A percentile compares a stretch with the other conserved stretches of the same genome.
These are phyloP conservation scores for Himalopsyche phryganea DNA, from an alignment of 1,140 invertebrate genomes.

Conservation along the genomic window DNA sequence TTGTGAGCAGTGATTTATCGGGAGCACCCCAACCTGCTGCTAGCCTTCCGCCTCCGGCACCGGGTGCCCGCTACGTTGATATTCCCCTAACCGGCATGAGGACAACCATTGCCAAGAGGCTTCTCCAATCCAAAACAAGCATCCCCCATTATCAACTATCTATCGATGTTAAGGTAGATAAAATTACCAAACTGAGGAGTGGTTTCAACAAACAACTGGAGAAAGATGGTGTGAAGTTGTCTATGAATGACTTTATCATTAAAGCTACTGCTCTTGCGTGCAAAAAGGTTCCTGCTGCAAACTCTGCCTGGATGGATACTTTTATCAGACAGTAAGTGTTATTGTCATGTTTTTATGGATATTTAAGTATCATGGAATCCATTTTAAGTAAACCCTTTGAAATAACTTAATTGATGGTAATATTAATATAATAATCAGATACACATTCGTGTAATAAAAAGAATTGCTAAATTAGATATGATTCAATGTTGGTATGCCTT, in stretches of 20 bases:
- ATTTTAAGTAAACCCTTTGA: too few relatives aligned
- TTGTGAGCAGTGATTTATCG: conserved; percentile 81
- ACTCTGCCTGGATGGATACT: conserved; percentile 94
- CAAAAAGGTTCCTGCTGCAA: conserved; percentile 90
- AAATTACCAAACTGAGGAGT: conserved; percentile 59
- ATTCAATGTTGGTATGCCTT: neutral
- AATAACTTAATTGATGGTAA: neutral
- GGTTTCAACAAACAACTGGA: conserved; percentile 75
- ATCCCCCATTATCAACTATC: conserved; percentile 98
- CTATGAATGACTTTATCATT: conserved; percentile 96
- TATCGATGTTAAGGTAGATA: conserved; percentile 83
- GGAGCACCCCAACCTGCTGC: conserved; percentile 47
- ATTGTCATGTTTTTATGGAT: neutral
- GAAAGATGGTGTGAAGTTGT: conserved; percentile 81
- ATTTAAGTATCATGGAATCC: neutral
- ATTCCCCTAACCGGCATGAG: conserved; percentile 86
- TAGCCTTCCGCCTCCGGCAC: conserved; percentile 37
- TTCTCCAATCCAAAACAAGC: conserved; percentile 86
- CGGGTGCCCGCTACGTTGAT: conserved; percentile 64
- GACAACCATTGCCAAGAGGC: conserved; percentile 85
- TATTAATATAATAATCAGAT: neutral
- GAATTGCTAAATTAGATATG: neutral
- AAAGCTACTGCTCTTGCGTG: conserved; percentile 92
- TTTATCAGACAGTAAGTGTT: conserved; percentile 85
- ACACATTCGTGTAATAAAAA: neutral